A percentile compares a stretch with the other conserved stretches of the same genome.
Conservation (phyloP, 2,113 vertebrate genomes). For the Trichomycterus rosablanca region DNA sequence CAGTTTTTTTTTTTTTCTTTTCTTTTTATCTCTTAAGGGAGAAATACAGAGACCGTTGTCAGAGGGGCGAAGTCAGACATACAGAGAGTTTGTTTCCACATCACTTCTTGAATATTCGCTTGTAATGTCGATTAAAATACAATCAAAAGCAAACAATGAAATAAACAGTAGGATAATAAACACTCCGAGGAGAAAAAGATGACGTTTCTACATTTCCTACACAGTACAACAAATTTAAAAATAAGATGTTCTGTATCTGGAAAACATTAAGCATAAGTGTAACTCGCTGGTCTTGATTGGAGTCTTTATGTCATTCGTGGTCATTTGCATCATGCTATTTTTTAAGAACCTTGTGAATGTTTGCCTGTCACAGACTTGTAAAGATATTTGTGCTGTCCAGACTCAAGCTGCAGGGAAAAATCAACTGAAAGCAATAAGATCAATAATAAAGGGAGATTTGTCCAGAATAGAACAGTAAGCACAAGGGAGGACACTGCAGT, state of each 20-base stretch:
- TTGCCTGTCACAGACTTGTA: conserved; percentile 22
- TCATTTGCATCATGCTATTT: conserved; percentile 18
- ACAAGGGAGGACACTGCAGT: conserved; percentile 17
- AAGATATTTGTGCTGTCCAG: conserved; percentile 43
- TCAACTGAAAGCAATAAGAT: conserved; percentile 37
- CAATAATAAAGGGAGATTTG: conserved; percentile 23
- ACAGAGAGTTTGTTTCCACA: conserved; percentile 61
- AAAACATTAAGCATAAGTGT: conserved; percentile 25
- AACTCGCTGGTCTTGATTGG: conserved; percentile 7
- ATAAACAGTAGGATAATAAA: conserved; percentile 39
- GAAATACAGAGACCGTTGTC: conserved; percentile 74
- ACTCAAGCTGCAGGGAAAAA: conserved; percentile 34
- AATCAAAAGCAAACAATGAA: conserved; percentile 34
- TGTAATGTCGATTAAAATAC: conserved; percentile 33
- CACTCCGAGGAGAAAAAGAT: conserved; percentile 26
- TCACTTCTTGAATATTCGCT: conserved; percentile 48
- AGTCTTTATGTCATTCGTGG: conserved; percentile 8
- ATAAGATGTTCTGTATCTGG: conserved; percentile 18
- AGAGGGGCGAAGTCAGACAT: conserved; percentile 54
- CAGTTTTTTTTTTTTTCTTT: conserved; percentile 50
- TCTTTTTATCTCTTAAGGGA: conserved; percentile 70
- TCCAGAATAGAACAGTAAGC: conserved; percentile 25
- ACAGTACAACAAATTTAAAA: conserved; percentile 23
- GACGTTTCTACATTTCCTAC: conserved; percentile 34
- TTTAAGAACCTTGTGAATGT: conserved; percentile 18